Evolutionary conservation across 2,888 invertebrate species (phyloP), one percentile per base, ranked within the genome.

Genomic region (Cinara cedri): DNA sequence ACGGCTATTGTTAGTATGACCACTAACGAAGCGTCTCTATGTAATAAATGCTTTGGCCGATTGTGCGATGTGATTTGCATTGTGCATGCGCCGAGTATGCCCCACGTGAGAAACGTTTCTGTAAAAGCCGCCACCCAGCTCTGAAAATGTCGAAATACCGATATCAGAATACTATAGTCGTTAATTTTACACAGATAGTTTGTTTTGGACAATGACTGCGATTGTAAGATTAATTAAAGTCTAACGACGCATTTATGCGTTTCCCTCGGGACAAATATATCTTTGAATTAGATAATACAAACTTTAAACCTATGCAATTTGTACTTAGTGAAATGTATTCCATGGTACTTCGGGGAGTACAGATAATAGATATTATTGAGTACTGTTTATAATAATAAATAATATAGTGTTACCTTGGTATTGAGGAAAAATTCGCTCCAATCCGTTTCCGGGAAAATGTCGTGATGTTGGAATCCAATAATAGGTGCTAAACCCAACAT

Each of bases 101-200:
- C 94, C 96, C 96, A 95, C 0, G 94, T 94, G 72, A 95, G 88
- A 85, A 96, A 96, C 0, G 91, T 91, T 86, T 96, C 96, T 85
- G 95, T 92, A 21, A 93, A 92, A 0, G 96, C 96, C 0, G 95
- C 93, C 42, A 93, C 89, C 96, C 96, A 96, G 83, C 94, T 91
- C 91, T 93, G 87, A 16, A 88, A 88, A 51, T 62, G 49, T 26
- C 10, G 1, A 60, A 16, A 60, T n/a, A 26, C 14, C 26, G 16
- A 9, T 19, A 26, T 54, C 34, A 34, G 3, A 6, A 34, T 34
- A 34, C 6, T 34, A n/a, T n/a, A 4, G 34, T 34, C 34, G 34
- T 3, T 6, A 34, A 34, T 34, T n/a, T n/a, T n/a, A n/a, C n/a
- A n/a, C n/a, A n/a, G n/a, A n/a, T n/a, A n/a, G n/a, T n/a, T 6